Conservation (phyloP, 2,888 invertebrate species). For the Dolichomitus sp. region DNA sequence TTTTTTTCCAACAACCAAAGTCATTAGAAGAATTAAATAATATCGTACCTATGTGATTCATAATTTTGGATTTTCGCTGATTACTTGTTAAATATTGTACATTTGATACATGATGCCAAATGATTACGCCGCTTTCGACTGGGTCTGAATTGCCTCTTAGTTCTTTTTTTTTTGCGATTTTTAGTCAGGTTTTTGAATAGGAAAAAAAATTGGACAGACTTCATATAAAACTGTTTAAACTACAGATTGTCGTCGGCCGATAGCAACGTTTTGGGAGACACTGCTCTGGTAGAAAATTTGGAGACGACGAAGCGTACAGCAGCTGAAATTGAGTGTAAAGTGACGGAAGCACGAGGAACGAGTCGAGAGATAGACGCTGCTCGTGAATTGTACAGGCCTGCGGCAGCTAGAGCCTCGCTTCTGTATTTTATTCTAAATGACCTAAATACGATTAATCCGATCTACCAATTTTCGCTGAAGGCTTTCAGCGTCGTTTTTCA, state of each 20-base stretch:
- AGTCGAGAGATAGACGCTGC: constrained; percentile 97
- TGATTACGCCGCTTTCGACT: too few relatives aligned
- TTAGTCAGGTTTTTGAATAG: too few relatives aligned
- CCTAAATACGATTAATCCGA: constrained; percentile 97
- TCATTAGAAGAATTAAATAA: neutral
- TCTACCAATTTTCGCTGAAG: constrained; percentile 98
- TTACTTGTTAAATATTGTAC: neutral
- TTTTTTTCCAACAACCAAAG: neutral
- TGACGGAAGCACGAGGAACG: constrained; percentile 96
- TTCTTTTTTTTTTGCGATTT: too few relatives aligned
- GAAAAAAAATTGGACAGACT: too few relatives aligned
- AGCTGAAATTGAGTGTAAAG: constrained; percentile 97
- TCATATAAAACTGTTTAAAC: neutral
- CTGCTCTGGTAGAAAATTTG: constrained; percentile 97
- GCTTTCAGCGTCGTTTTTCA: constrained; percentile 99
- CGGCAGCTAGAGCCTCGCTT: constrained; percentile 96
- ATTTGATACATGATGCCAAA: neutral
- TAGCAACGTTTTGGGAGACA: constrained; percentile 97
- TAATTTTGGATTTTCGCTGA: neutral
- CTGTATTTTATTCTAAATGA: constrained; percentile 98
- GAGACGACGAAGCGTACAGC: constrained; percentile 98
- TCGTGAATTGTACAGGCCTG: constrained; percentile 95
- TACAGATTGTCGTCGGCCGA: constrained; percentile 94
- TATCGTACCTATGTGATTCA: neutral
- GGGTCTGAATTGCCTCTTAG: too few relatives aligned